A percentile compares a stretch with the other conserved stretches of the same genome.
These are phyloP conservation scores for Ophion costatus DNA, from an alignment of 2,888 invertebrate species.

Conservation along the genomic window DNA sequence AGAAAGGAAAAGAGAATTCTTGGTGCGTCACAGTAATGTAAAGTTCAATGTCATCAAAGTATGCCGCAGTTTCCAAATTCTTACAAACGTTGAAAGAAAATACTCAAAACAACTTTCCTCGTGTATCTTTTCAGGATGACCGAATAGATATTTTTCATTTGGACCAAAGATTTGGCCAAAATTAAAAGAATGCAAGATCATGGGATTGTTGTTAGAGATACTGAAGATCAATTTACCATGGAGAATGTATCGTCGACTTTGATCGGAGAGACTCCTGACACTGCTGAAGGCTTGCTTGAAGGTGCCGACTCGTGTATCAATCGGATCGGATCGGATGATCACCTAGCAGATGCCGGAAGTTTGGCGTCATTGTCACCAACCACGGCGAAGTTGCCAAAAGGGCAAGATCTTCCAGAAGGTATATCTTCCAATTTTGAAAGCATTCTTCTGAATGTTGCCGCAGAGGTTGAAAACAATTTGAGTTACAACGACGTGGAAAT, in stretches of 20 bases:
- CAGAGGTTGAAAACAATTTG: not conserved
- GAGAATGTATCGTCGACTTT: not conserved
- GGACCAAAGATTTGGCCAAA: not conserved
- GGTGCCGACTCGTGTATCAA: not conserved
- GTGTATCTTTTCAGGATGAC: conserved; percentile 17
- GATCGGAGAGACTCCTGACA: not conserved
- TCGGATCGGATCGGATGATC: not conserved
- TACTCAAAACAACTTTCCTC: not conserved
- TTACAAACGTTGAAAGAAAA: not conserved
- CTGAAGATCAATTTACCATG: not conserved
- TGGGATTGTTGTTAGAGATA: not conserved
- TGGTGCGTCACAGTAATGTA: no score
- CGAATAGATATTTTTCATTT: conserved; percentile 8
- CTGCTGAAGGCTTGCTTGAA: not conserved
- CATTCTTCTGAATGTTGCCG: conserved; percentile 33
- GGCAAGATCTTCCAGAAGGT: conserved; percentile 45
- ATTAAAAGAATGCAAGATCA: conserved; percentile 44
- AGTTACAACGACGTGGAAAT: not conserved
- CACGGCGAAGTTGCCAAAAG: not conserved
- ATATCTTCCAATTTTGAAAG: conserved; percentile 60
- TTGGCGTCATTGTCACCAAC: not conserved
- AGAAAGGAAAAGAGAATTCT: no score
- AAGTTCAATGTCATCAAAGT: no score
- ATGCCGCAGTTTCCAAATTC: not conserved
- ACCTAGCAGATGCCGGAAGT: not conserved